Percentiles rank a stretch among this genome's conserved stretches.
phyloP scores from a whole-genome alignment of 1,140 invertebrate genomes.

The Drosophila parvula region DNA sequence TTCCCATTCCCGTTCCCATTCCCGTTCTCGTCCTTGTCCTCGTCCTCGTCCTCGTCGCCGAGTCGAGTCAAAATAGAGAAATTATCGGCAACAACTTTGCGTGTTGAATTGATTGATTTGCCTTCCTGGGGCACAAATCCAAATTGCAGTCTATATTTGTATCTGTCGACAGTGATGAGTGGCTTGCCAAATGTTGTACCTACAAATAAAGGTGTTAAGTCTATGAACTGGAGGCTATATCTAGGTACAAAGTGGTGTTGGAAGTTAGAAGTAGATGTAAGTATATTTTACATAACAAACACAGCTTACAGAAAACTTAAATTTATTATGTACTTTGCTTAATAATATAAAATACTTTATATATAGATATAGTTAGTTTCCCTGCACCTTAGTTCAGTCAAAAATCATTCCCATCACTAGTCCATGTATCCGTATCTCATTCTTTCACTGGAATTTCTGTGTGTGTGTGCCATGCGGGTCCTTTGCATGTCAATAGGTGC shows the following conservation, averaged over 20 bases:
- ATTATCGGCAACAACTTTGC: conserved; percentile 77
- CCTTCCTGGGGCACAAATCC: conserved; percentile 29
- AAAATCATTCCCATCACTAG: conserved; percentile 2
- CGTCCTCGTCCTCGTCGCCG: background rate
- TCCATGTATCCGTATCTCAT: background rate
- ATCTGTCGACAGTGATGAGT: conserved; percentile 26
- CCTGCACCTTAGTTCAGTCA: too few species aligned
- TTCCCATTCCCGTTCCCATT: conserved; percentile 1
- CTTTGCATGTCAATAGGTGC: conserved; percentile 82
- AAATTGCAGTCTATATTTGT: conserved; percentile 48
- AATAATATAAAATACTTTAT: background rate
- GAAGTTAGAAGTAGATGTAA: too few species aligned
- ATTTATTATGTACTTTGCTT: background rate
- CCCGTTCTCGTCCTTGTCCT: background rate
- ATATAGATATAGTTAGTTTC: background rate
- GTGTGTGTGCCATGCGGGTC: conserved; percentile 52
- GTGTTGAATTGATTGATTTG: conserved; percentile 82
- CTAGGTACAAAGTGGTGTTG: background rate
- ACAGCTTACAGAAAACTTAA: background rate
- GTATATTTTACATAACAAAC: too few species aligned
- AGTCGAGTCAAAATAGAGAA: conserved; percentile 76
- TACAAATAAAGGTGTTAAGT: background rate
- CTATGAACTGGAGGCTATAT: background rate
- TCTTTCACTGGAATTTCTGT: background rate
- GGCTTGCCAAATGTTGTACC: background rate